phyloP scores from a whole-genome alignment of 2,888 invertebrate genomes.

The Leptopilina drosophilae region DNA sequence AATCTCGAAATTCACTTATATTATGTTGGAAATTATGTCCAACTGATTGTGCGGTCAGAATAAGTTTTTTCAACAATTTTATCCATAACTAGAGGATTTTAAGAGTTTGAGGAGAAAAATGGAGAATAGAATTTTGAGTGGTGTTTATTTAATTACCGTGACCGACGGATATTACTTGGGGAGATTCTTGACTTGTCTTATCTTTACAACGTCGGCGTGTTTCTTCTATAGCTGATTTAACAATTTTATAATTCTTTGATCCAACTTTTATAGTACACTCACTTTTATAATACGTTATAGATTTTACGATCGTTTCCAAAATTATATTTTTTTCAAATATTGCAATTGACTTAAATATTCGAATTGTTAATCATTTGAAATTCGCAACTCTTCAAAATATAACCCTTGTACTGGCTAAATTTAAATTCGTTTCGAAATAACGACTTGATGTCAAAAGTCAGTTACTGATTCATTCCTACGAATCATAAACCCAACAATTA shows the following conservation, averaged over 20 bases:
- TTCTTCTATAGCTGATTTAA: conserved; percentile 62
- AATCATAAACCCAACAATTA: too few relatives aligned
- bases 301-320: conserved; percentile 64
- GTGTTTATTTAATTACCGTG: conserved; percentile 50
- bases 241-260: conserved; percentile 71
- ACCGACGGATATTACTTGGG: conserved; percentile 43
- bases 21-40: too few relatives aligned
- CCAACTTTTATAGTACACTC: conserved; percentile 68
- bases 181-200: conserved; percentile 56
- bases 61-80: too few relatives aligned
- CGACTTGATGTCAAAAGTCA: too few relatives aligned
- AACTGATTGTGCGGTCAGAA: too few relatives aligned
- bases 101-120: not conserved
- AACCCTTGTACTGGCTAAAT: too few relatives aligned
- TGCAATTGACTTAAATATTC: not conserved
- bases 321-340: not conserved
- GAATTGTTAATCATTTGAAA: too few relatives aligned
- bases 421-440: too few relatives aligned
- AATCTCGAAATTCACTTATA: not conserved
- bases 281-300: conserved; percentile 67
- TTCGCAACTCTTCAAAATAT: too few relatives aligned
- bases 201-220: conserved; percentile 62
- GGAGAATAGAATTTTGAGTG: not conserved
- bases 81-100: too few relatives aligned
- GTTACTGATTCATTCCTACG: too few relatives aligned